phyloP scores from a whole-genome alignment of 2,113 vertebrate species.

The Piaya cayana region DNA sequence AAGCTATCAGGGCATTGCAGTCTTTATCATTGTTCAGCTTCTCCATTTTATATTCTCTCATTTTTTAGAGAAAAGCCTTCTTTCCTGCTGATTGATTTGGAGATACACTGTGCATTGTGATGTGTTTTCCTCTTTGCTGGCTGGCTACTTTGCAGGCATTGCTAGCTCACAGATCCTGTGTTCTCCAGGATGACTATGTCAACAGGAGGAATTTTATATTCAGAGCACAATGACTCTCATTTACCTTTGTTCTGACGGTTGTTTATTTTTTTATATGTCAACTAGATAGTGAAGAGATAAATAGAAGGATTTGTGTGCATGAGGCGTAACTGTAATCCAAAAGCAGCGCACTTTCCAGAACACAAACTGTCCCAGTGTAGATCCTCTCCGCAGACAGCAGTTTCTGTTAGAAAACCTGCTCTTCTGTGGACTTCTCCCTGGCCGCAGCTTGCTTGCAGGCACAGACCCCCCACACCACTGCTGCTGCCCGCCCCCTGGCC shows the following conservation, averaged over 20 bases:
- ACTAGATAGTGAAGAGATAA: neutral
- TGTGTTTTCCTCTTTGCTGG: neutral
- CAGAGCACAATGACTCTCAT: neutral
- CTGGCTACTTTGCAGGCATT: neutral
- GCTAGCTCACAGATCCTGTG: neutral
- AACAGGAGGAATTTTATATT: neutral
- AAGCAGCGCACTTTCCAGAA: neutral
- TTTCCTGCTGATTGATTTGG: neutral
- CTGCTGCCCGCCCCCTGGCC: too few relatives aligned
- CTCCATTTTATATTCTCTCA: neutral
- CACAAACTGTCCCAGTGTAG: rapidly evolving
- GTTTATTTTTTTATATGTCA: neutral
- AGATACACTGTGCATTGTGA: neutral
- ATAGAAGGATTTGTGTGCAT: neutral
- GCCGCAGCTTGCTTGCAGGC: neutral
- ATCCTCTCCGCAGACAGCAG: neutral
- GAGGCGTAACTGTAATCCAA: neutral
- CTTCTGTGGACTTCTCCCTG: neutral
- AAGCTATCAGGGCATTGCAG: neutral
- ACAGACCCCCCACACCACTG: rapidly evolving
- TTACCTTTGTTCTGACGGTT: neutral
- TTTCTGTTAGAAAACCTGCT: neutral
- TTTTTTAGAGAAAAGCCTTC: neutral
- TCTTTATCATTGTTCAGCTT: neutral
- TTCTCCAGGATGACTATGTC: neutral